These are phyloP conservation scores for Mirza zaza DNA, from an alignment of 2,113 vertebrate species.

Conservation along the genomic window DNA sequence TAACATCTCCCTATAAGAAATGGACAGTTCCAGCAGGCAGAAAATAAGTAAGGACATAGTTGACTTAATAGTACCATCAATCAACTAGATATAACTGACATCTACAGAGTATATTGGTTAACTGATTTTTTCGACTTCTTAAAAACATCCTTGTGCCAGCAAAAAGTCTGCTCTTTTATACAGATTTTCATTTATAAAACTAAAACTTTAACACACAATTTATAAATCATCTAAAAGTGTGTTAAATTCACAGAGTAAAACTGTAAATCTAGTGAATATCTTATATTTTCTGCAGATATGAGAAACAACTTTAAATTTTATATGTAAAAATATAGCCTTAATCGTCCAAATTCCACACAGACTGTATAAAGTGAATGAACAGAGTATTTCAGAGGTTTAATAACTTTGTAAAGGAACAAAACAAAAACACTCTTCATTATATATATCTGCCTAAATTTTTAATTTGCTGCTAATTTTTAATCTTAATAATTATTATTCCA, in stretches of 20 bases:
- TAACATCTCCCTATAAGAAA: neutral
- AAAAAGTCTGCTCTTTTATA: constrained; percentile 1
- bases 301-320: constrained; percentile 14
- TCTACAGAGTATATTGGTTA: neutral
- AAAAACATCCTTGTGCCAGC: neutral
- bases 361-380: neutral
- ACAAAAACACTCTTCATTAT: neutral
- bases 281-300: neutral
- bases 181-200: neutral
- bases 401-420: constrained; percentile 12
- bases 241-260: constrained; percentile 3
- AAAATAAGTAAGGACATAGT: neutral
- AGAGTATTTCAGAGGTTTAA: neutral
- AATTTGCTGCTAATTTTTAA: constrained; percentile 15
- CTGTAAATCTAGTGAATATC: constrained; percentile 4
- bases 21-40: neutral
- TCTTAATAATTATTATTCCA: constrained; percentile 31
- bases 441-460: neutral
- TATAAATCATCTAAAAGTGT: neutral
- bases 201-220: neutral
- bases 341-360: neutral
- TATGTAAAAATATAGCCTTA: neutral
- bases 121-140: constrained; percentile 31
- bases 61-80: neutral
- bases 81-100: neutral